These are phyloP conservation scores for Pantelozetes paolii DNA, from an alignment of 2,888 invertebrate species.

Conservation along the genomic window DNA sequence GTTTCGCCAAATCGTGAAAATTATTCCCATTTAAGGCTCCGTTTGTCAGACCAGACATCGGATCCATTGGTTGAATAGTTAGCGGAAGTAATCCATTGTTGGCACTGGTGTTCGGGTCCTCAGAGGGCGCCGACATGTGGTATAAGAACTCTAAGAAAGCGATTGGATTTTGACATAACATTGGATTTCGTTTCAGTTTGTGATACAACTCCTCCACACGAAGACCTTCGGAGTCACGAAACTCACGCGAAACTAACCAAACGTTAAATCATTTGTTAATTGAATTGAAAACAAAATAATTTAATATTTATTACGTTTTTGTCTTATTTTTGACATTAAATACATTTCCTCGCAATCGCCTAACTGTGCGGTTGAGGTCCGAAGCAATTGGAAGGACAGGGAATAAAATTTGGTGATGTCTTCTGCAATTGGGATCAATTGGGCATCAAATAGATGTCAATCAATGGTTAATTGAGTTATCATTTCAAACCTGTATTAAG, in stretches of 20 bases:
- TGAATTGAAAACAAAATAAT: constrained; percentile 22
- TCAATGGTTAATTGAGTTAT: neutral
- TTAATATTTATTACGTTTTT: constrained; percentile 50
- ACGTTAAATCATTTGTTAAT: neutral
- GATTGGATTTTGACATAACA: constrained; percentile 35
- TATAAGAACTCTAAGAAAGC: constrained; percentile 55
- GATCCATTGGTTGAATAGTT: constrained; percentile 12
- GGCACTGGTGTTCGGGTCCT: neutral
- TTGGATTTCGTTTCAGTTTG: constrained; percentile 54
- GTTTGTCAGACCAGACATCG: neutral
- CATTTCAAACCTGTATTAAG: neutral
- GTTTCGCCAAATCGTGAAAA: constrained; percentile 30
- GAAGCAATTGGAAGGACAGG: constrained; percentile 23
- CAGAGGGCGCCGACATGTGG: constrained; percentile 44
- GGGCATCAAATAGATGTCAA: neutral
- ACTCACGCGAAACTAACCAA: constrained; percentile 50
- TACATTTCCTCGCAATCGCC: constrained; percentile 52
- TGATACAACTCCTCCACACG: constrained; percentile 54
- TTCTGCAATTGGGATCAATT: constrained; percentile 21
- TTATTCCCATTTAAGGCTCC: constrained; percentile 37
- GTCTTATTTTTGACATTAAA: constrained; percentile 52
- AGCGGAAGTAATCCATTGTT: constrained; percentile 2
- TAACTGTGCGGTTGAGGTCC: constrained; percentile 36
- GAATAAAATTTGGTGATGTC: constrained; percentile 18
- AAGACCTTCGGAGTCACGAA: constrained; percentile 53